Evolutionary conservation across 2,113 vertebrate species (phyloP).

Genomic region (Sphaerodactylus townsendi): DNA sequence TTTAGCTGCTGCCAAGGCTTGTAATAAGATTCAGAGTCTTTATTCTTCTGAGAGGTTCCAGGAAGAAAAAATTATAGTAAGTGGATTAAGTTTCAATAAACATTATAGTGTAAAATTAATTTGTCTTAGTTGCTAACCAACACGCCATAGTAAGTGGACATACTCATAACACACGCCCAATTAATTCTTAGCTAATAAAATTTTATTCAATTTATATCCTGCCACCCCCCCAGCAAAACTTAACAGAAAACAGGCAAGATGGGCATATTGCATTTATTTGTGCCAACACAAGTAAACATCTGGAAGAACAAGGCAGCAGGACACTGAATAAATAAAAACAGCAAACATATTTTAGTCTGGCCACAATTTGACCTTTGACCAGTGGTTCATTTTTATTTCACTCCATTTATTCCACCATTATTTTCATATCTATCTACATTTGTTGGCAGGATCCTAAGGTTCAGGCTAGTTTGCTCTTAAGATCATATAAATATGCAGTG

Average conservation of each 20-base stretch:
- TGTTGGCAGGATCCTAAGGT: neutral
- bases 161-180: too few species aligned
- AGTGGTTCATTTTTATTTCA: conserved; percentile 21
- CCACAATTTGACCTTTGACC: neutral
- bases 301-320: neutral
- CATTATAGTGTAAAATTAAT: too few species aligned
- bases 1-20: too few species aligned
- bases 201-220: too few species aligned
- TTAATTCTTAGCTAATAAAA: too few species aligned
- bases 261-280: neutral
- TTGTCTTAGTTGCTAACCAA: too few species aligned
- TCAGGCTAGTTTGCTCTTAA: neutral
- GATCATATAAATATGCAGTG: neutral
- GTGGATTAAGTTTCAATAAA: too few species aligned
- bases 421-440: conserved; percentile 6
- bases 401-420: neutral
- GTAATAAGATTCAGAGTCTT: too few species aligned
- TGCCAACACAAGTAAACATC: neutral
- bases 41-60: too few species aligned
- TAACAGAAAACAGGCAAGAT: neutral
- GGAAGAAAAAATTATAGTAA: too few species aligned
- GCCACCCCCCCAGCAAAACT: too few species aligned
- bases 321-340: neutral
- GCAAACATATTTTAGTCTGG: neutral
- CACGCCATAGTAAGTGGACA: too few species aligned